A percentile compares a stretch with the other conserved stretches of the same genome.
Evolutionary conservation across 2,888 invertebrate genomes (phyloP).

Genomic region (Erannis defoliaria): DNA sequence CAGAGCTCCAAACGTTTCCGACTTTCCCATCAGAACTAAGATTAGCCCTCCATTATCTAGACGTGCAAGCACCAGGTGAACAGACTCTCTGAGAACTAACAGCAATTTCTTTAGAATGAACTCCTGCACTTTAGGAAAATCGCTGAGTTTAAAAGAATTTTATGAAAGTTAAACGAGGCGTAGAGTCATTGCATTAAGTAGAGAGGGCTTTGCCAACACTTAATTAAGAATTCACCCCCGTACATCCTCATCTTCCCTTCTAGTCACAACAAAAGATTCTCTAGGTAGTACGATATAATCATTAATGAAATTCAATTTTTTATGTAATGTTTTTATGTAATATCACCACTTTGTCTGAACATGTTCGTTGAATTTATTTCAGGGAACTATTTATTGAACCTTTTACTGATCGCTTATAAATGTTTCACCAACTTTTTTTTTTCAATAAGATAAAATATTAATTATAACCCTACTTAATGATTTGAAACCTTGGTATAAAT

Average conservation of each 20-base stretch:
- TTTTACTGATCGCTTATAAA: background rate
- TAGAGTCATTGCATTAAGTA: slow-evolving; percentile 84
- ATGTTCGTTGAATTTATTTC: slow-evolving; percentile 55
- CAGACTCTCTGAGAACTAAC: slow-evolving; percentile 23
- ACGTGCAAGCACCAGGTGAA: slow-evolving; percentile 25
- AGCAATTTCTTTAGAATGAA: slow-evolving; percentile 54
- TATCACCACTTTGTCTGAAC: slow-evolving; percentile 51
- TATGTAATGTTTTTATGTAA: slow-evolving; percentile 78
- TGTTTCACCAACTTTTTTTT: background rate
- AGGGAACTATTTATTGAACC: background rate
- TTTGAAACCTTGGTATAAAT: too few species aligned
- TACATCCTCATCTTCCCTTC: slow-evolving; percentile 56
- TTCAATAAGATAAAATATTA: too few species aligned
- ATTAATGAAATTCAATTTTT: slow-evolving; percentile 80
- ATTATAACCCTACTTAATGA: too few species aligned
- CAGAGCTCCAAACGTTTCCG: slow-evolving; percentile 13
- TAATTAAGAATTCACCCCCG: slow-evolving; percentile 83
- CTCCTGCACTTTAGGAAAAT: slow-evolving; percentile 76
- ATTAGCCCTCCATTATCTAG: slow-evolving; percentile 20
- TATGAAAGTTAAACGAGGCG: slow-evolving; percentile 85
- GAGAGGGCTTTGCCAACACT: slow-evolving; percentile 82
- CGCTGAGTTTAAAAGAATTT: slow-evolving; percentile 82
- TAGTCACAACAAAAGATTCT: slow-evolving; percentile 82
- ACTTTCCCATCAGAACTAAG: slow-evolving; percentile 13
- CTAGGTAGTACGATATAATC: slow-evolving; percentile 64